Evolutionary conservation across 1,140 invertebrate species (phyloP).

Genomic region (Monochamus saltuarius): DNA sequence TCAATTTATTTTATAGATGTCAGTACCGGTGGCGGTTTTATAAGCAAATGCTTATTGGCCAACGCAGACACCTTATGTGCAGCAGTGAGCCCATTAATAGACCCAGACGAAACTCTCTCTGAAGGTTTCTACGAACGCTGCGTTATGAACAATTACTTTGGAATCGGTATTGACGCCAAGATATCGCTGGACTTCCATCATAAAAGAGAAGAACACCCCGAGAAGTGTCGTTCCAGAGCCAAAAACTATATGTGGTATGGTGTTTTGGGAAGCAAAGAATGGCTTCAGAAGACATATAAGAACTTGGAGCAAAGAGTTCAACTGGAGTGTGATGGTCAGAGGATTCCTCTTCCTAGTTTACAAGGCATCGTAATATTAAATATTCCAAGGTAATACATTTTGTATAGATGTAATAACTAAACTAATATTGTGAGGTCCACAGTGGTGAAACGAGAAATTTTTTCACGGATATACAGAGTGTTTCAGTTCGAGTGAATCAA

Average conservation of each 20-base stretch:
- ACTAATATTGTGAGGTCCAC: not conserved
- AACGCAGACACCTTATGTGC: conserved; percentile 97
- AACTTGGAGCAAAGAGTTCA: conserved; percentile 95
- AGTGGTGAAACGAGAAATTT: too few relatives aligned
- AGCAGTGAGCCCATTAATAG: conserved; percentile 89
- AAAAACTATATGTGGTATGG: conserved; percentile 99
- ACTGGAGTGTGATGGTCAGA: conserved; percentile 88
- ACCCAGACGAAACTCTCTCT: conserved; percentile 84
- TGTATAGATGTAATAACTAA: not conserved
- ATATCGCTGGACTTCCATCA: conserved; percentile 98
- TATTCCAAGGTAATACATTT: conserved; percentile 75
- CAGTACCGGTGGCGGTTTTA: conserved; percentile 70
- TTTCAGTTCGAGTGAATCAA: too few relatives aligned
- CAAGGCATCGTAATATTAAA: conserved; percentile 97
- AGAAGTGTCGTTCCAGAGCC: conserved; percentile 91
- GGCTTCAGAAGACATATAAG: conserved; percentile 88
- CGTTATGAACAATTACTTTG: conserved; percentile 99
- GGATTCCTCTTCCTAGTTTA: conserved; percentile 87
- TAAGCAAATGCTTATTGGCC: conserved; percentile 88
- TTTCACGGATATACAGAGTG: too few relatives aligned
- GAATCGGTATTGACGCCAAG: conserved; percentile 98
- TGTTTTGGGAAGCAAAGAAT: conserved; percentile 90
- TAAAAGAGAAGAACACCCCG: conserved; percentile 95
- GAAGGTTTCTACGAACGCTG: conserved; percentile 92
- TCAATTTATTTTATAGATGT: conserved; percentile 55